Evolutionary conservation across 2,888 invertebrate species (phyloP).

Genomic region (Caenorhabditis sp.): DNA sequence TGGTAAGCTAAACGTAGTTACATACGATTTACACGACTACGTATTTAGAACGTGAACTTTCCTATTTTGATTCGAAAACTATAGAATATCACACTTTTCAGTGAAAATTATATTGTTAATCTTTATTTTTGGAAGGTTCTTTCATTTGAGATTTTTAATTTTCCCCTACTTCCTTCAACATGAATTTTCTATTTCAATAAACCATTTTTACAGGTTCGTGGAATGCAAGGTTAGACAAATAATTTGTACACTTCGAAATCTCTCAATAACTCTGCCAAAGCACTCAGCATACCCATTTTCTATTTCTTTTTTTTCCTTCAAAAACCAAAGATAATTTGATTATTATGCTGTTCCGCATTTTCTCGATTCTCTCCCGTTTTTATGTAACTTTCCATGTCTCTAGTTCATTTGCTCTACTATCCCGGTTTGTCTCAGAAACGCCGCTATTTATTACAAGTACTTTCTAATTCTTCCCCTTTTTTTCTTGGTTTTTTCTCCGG

Average conservation of each 20-base stretch:
- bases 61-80: too few relatives aligned
- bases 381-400: constrained; percentile 1
- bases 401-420: background rate
- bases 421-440: background rate
- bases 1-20: too few relatives aligned
- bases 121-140: too few relatives aligned
- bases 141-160: too few relatives aligned
- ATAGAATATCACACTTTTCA: too few relatives aligned
- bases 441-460: constrained; percentile 3
- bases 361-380: background rate
- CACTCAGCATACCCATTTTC: background rate
- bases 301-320: background rate
- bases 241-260: background rate
- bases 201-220: constrained; percentile 24
- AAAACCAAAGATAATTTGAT: background rate
- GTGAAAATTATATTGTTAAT: too few relatives aligned
- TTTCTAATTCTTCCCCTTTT: constrained; percentile 1
- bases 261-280: background rate
- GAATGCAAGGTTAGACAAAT: constrained; percentile 32
- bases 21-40: too few relatives aligned
- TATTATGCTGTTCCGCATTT: background rate
- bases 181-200: background rate
- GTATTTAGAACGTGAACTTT: too few relatives aligned
- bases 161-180: too few relatives aligned
- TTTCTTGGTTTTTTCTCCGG: constrained; percentile 2